Percentiles rank a stretch among this genome's conserved stretches.
Evolutionary conservation across 2,888 invertebrate genomes (phyloP).

Genomic region (Furcula furcula): DNA sequence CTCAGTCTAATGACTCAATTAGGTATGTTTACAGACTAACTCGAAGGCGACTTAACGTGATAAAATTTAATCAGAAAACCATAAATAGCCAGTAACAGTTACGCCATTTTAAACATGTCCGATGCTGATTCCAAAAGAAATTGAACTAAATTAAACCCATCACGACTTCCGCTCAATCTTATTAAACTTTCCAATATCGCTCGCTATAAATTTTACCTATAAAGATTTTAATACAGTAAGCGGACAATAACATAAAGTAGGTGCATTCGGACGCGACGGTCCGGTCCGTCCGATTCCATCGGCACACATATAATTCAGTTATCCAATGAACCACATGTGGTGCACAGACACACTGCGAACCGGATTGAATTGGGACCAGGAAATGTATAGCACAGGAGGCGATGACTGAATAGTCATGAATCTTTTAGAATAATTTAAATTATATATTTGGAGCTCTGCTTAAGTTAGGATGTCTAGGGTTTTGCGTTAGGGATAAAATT

Average conservation of each 20-base stretch:
- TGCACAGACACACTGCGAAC: constrained; percentile 51
- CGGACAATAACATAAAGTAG: constrained; percentile 8
- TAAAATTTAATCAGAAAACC: too few species aligned
- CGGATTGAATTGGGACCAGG: constrained; percentile 55
- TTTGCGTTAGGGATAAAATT: too few species aligned
- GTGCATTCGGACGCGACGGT: neutral
- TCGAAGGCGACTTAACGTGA: too few species aligned
- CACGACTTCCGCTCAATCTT: constrained; percentile 20
- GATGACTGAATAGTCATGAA: neutral
- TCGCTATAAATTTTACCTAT: constrained; percentile 9
- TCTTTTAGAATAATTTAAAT: too few species aligned
- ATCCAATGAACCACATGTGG: constrained; percentile 70
- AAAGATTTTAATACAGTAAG: constrained; percentile 21
- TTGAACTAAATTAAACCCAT: too few species aligned
- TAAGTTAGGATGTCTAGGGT: too few species aligned
- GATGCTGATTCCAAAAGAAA: too few species aligned
- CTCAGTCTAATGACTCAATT: too few species aligned
- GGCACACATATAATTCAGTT: constrained; percentile 67
- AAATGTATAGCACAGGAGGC: constrained; percentile 47
- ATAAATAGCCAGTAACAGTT: too few species aligned
- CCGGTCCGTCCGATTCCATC: constrained; percentile 47
- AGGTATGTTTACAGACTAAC: too few species aligned
- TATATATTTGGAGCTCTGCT: too few species aligned
- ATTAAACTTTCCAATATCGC: constrained; percentile 17
- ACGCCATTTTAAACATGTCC: too few species aligned